Evolutionary conservation across 2,113 vertebrate species (phyloP).

Genomic region (Murina feae): DNA sequence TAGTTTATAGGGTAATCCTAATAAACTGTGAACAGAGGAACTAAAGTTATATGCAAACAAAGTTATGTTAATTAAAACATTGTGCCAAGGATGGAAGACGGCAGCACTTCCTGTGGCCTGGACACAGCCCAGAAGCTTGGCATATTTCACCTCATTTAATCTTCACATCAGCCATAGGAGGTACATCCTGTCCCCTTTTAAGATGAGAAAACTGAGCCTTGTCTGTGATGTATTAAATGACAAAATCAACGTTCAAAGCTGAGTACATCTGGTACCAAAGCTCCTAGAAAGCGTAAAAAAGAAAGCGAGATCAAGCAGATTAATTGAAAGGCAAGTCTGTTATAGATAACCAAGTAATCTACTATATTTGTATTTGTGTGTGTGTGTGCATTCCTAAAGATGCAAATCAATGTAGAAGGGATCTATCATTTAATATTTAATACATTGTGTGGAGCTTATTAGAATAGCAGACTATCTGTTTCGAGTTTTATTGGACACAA

Average conservation of each 20-base stretch:
- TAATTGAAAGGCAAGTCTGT: neutral
- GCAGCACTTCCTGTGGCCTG: too few species aligned
- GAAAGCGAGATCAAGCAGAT: neutral
- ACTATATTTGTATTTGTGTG: neutral
- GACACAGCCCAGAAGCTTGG: neutral
- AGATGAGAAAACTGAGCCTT: neutral
- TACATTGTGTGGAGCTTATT: neutral
- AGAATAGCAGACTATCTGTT: neutral
- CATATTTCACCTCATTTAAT: neutral
- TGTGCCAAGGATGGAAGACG: neutral
- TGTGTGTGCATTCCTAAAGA: neutral
- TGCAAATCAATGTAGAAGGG: neutral
- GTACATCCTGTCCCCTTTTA: neutral
- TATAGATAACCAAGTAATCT: neutral
- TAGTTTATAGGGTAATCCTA: neutral
- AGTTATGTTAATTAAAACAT: neutral
- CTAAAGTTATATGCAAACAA: neutral
- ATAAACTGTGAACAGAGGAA: neutral
- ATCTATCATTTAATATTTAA: neutral
- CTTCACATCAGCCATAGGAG: neutral
- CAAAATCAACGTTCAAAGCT: neutral
- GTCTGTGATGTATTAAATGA: neutral
- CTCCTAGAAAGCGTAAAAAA: neutral
- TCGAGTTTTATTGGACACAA: neutral
- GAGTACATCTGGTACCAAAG: neutral